These are phyloP conservation scores for Bombus cullumanus DNA, from an alignment of 1,140 invertebrate genomes.

Conservation along the genomic window DNA sequence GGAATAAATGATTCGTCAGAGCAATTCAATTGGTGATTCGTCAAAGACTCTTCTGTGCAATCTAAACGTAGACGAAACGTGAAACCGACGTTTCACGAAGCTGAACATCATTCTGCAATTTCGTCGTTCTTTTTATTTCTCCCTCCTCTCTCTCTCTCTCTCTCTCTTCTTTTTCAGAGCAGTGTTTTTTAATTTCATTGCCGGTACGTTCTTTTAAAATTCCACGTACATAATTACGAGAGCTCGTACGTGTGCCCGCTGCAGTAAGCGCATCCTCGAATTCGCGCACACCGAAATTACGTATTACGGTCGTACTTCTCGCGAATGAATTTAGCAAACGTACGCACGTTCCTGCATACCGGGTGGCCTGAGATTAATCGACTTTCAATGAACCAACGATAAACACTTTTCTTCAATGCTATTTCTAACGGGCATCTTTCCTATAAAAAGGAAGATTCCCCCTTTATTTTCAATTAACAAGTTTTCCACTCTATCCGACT, in stretches of 20 bases:
- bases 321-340: constrained; percentile 49
- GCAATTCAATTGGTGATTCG: constrained; percentile 2
- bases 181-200: neutral
- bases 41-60: constrained; percentile 22
- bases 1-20: constrained; percentile 6
- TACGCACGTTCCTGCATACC: constrained; percentile 12
- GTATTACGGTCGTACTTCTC: constrained; percentile 27
- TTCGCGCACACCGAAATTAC: constrained; percentile 46
- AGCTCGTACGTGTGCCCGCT: constrained; percentile 14
- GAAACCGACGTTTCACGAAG: neutral
- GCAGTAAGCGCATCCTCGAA: constrained; percentile 43
- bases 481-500: neutral
- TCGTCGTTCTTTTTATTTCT: neutral
- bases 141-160: neutral
- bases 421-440: neutral
- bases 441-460: neutral
- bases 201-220: constrained; percentile 26
- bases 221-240: constrained; percentile 23
- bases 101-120: neutral
- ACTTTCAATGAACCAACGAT: neutral
- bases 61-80: neutral
- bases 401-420: neutral
- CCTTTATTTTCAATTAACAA: neutral
- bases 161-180: neutral
- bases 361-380: neutral